Base-by-base conservation (phyloP, 2,888 invertebrate genomes). In the Tridacna crocea region DNA sequence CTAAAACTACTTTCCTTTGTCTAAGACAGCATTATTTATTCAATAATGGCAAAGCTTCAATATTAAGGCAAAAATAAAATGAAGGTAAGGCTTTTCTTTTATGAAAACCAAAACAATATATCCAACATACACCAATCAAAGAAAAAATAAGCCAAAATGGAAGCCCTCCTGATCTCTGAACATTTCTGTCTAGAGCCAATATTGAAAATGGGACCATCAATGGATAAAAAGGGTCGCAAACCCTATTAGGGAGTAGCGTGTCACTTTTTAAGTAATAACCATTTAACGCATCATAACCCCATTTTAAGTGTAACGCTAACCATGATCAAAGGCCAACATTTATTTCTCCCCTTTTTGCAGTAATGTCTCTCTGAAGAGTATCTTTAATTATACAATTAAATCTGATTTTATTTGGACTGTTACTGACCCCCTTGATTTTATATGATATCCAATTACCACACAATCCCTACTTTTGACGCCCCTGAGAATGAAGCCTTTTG, bases 351-450 rank as follows among this genome's bases (percentile, higher is more conserved):
- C 55, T 55, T 19, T 55, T 55, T 55, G 11, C 15, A 19, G 51
- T 70, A 51, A 70, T 70, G 51, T n/a, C 51, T 22, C 48, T 22
- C 48, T 51, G 19, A 51, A 51, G 26, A 51, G 70, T 51, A 51
- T 24, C 70, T 70, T 70, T 70, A 70, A 70, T 70, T 70, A 70
- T 48, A 70, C 51, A 70, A 70, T 70, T 70, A 70, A 70, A 70
- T 51, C 26, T 48, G 51, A 70, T 51, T 70, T 70, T 70, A 70
- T 70, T 51, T 51, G 46, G 27, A 51, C 27, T 26, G 48, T 70
- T 51, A 70, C 47, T 70, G 24, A 51, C 48, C 51, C 22, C 19
- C 17, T 4, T 66, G 66, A 66, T 22, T 61, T 13, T 8, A 36
- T 36, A 19, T 61, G 19, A 22, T 22, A 36, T 66, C 36, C n/a